phyloP scores from a whole-genome alignment of 2,113 vertebrate genomes.

The Ammodytes marinus region DNA sequence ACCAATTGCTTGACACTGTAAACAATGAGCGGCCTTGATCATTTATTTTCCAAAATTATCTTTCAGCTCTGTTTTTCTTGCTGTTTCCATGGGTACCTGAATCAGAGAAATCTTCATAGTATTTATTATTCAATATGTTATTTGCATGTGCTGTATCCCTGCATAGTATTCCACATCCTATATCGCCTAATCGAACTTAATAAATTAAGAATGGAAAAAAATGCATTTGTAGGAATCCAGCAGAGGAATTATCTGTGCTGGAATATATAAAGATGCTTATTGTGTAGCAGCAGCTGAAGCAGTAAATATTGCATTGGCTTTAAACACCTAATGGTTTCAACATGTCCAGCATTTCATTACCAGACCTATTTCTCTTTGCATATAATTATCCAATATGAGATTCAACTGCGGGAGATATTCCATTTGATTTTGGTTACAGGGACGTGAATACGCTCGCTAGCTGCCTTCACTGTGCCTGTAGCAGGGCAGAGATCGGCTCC shows the following conservation, averaged over 20 bases:
- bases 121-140: slow-evolving; percentile 37
- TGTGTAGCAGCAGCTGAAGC: slow-evolving; percentile 74
- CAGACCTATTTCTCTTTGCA: slow-evolving; percentile 62
- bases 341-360: slow-evolving; percentile 82
- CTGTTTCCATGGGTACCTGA: slow-evolving; percentile 51
- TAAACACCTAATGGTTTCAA: slow-evolving; percentile 83
- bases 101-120: neutral
- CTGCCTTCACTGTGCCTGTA: slow-evolving; percentile 40
- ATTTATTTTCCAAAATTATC: slow-evolving; percentile 38
- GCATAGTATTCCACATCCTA: slow-evolving; percentile 38
- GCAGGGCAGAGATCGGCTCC: slow-evolving; percentile 41
- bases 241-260: slow-evolving; percentile 47
- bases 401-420: slow-evolving; percentile 69
- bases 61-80: slow-evolving; percentile 3
- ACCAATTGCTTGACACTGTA: slow-evolving; percentile 21
- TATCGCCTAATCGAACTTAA: neutral
- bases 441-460: slow-evolving; percentile 28
- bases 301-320: slow-evolving; percentile 84
- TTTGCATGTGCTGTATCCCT: neutral
- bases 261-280: slow-evolving; percentile 60
- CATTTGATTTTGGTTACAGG: slow-evolving; percentile 71
- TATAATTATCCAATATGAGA: slow-evolving; percentile 79
- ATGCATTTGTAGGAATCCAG: slow-evolving; percentile 48
- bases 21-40: slow-evolving; percentile 41
- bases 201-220: slow-evolving; percentile 56